Conservation (phyloP, 2,797 vertebrate species). For the Oceanodroma leucorhoa region DNA sequence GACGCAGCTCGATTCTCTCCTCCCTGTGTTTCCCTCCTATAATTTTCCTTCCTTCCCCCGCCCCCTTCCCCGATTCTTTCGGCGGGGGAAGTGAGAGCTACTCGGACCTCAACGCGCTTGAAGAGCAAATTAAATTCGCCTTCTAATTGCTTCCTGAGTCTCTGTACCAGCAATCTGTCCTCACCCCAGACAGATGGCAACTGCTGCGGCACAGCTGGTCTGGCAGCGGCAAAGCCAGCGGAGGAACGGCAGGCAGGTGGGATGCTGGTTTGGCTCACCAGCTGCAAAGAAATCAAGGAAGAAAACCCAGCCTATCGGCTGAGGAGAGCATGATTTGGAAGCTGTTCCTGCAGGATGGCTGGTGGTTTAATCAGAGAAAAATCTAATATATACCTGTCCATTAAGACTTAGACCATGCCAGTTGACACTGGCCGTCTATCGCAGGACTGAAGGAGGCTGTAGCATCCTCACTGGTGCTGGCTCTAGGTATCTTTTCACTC, state of each 20-base stretch:
- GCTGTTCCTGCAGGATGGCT: not conserved
- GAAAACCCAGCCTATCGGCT: not conserved
- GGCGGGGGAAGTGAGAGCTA: rapidly evolving
- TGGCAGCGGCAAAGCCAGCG: not conserved
- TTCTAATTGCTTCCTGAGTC: not conserved
- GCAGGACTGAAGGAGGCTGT: not conserved
- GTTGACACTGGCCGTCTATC: not conserved
- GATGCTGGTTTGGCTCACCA: not conserved
- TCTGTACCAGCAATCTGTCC: not conserved
- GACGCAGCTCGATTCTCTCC: not conserved
- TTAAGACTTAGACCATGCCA: not conserved
- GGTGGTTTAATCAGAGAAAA: not conserved
- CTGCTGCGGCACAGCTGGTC: constrained; percentile 37
- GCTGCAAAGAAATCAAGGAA: not conserved
- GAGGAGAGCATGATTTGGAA: not conserved
- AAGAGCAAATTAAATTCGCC: not conserved
- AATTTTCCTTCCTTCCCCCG: not conserved
- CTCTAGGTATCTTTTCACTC: not conserved
- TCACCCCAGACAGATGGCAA: not conserved
- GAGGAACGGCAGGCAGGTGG: not conserved
- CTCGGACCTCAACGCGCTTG: not conserved
- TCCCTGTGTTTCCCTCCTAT: not conserved
- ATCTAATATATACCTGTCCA: not conserved
- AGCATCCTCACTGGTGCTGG: not conserved
- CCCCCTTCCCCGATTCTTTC: rapidly evolving